A percentile compares a stretch with the other conserved stretches of the same genome.
phyloP scores from a whole-genome alignment of 1,140 invertebrate genomes.

The Globodera rostochiensis region DNA sequence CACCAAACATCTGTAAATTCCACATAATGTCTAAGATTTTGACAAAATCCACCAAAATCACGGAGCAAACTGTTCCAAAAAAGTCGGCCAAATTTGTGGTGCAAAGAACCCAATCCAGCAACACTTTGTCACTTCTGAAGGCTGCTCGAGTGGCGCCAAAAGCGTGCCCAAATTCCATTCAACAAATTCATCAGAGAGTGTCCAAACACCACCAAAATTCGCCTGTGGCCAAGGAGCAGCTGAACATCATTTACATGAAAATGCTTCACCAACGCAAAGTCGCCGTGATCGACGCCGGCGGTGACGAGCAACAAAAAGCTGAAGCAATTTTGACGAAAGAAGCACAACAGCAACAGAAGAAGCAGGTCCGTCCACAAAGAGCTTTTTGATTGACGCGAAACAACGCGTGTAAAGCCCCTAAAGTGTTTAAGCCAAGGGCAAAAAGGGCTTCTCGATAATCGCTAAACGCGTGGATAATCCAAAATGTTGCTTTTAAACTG shows the following conservation, averaged over 20 bases:
- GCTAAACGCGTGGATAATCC: too few species aligned
- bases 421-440: too few species aligned
- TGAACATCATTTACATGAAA: slow-evolving; percentile 1
- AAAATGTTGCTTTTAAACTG: too few species aligned
- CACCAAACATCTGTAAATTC: neutral
- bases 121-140: neutral
- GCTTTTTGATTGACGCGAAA: too few species aligned
- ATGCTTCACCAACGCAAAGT: neutral
- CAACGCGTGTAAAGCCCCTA: too few species aligned
- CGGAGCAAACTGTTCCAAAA: neutral
- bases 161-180: neutral
- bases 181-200: neutral
- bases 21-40: neutral
- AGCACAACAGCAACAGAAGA: neutral
- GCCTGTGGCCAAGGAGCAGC: neutral
- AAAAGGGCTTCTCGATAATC: too few species aligned
- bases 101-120: neutral
- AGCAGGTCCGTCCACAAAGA: too few species aligned
- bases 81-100: neutral
- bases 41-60: neutral
- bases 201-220: neutral
- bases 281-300: neutral
- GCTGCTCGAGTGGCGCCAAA: neutral
- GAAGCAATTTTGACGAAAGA: neutral
- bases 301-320: neutral